Evolutionary conservation across 2,797 vertebrate species (phyloP).

Genomic region (Acrossocheilus fasciatus): DNA sequence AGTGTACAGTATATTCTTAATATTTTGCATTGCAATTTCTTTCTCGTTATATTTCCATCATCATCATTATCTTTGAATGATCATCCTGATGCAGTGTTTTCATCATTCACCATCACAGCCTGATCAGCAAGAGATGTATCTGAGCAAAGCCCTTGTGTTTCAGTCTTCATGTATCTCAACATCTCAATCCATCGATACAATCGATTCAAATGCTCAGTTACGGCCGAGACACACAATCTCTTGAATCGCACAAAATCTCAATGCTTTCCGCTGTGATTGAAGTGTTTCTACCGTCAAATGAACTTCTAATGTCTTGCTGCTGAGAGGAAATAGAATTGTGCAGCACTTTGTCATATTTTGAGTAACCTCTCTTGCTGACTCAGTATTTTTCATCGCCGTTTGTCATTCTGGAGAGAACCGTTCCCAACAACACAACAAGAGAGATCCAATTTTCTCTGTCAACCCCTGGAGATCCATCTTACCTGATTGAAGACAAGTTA

Average conservation of each 20-base stretch:
- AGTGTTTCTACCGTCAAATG: slow-evolving; percentile 47
- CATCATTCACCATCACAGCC: not conserved
- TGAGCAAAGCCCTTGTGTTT: not conserved
- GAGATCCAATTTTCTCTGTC: slow-evolving; percentile 63
- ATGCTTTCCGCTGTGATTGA: slow-evolving; percentile 17
- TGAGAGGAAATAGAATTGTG: slow-evolving; percentile 63
- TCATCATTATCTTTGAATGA: not conserved
- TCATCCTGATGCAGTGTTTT: not conserved
- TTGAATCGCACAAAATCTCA: not conserved
- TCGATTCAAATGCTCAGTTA: not conserved
- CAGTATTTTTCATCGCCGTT: slow-evolving; percentile 67
- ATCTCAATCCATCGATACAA: not conserved
- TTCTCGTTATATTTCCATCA: not conserved
- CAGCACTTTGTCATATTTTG: slow-evolving; percentile 54
- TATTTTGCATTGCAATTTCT: not conserved
- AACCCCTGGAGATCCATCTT: slow-evolving; percentile 54
- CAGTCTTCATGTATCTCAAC: not conserved
- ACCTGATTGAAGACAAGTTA: slow-evolving; percentile 43
- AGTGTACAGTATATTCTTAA: no score
- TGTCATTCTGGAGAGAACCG: slow-evolving; percentile 68
- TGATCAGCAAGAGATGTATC: not conserved
- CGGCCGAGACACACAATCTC: not conserved
- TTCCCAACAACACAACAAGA: slow-evolving; percentile 60
- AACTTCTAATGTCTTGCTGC: slow-evolving; percentile 52
- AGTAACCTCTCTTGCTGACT: slow-evolving; percentile 58